These are phyloP conservation scores for Bagarius yarrelli DNA, from an alignment of 2,113 vertebrate species.

Conservation along the genomic window DNA sequence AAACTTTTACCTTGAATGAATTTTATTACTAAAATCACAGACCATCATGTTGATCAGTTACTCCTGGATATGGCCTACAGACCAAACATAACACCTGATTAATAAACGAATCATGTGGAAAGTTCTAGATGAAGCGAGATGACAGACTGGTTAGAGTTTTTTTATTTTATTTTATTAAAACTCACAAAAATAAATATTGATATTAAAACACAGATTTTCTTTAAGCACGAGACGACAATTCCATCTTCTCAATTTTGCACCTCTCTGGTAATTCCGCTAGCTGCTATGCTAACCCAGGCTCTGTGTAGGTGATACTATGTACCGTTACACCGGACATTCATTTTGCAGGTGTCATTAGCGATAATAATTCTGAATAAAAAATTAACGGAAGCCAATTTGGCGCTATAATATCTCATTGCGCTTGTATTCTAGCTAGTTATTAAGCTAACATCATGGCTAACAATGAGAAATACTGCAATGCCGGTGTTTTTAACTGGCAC, in stretches of 20 bases:
- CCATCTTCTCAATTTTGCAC: background rate
- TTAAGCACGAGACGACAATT: background rate
- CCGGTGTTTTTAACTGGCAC: background rate
- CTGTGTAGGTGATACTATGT: too few relatives aligned
- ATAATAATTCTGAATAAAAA: background rate
- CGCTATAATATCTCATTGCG: background rate
- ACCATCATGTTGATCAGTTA: background rate
- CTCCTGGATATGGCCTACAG: background rate
- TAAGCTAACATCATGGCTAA: slow-evolving; percentile 12
- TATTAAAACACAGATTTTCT: too few relatives aligned
- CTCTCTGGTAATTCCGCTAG: background rate
- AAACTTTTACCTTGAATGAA: too few relatives aligned
- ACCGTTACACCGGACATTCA: background rate
- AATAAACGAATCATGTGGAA: background rate
- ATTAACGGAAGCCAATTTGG: background rate
- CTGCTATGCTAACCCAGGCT: background rate
- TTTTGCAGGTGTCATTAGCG: background rate
- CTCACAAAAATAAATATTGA: too few relatives aligned
- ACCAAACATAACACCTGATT: background rate
- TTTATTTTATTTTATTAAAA: too few relatives aligned
- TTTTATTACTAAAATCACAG: background rate
- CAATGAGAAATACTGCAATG: slow-evolving; percentile 30
- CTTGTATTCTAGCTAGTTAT: background rate
- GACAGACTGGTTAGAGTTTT: background rate
- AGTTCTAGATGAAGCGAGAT: background rate